Conservation (phyloP, 30 jellyfish, hydroid and myxozoan genomes). For the Cassiopea xamachana region DNA sequence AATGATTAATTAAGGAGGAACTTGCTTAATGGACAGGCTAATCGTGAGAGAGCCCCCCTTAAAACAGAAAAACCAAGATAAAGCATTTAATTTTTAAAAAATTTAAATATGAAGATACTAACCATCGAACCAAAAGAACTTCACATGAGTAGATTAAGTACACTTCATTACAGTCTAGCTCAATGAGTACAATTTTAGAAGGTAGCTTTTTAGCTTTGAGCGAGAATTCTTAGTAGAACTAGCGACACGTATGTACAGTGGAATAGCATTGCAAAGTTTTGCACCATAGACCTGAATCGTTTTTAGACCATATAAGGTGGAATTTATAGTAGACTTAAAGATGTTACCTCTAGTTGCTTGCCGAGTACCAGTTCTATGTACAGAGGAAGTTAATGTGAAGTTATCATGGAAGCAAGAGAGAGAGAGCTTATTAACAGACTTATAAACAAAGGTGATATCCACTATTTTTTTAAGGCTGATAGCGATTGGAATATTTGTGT, state of each 20-base stretch:
- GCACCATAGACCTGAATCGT: neutral
- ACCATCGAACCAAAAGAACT: neutral
- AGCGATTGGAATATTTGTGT: slow-evolving; percentile 22
- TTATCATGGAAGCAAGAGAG: neutral
- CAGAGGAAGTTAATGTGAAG: neutral
- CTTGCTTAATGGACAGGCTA: too few species aligned
- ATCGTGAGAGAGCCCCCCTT: too few species aligned
- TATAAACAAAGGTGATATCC: neutral
- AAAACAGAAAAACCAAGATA: too few species aligned
- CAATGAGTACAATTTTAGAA: neutral
- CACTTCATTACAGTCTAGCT: neutral
- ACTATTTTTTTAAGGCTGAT: slow-evolving; percentile 2
- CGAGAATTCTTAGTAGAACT: neutral
- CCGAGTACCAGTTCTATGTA: slow-evolving; percentile 14
- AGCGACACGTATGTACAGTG: neutral
- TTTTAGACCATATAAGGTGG: neutral
- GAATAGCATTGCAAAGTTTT: neutral
- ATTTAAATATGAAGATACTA: too few species aligned
- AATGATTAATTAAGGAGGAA: too few species aligned
- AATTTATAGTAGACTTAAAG: neutral
- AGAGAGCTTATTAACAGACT: neutral
- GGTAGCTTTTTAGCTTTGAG: neutral
- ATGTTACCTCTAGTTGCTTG: neutral
- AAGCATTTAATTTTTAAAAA: too few species aligned
- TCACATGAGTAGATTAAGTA: neutral